Evolutionary conservation across 2,113 vertebrate genomes (phyloP).

Genomic region (Neogale vison): DNA sequence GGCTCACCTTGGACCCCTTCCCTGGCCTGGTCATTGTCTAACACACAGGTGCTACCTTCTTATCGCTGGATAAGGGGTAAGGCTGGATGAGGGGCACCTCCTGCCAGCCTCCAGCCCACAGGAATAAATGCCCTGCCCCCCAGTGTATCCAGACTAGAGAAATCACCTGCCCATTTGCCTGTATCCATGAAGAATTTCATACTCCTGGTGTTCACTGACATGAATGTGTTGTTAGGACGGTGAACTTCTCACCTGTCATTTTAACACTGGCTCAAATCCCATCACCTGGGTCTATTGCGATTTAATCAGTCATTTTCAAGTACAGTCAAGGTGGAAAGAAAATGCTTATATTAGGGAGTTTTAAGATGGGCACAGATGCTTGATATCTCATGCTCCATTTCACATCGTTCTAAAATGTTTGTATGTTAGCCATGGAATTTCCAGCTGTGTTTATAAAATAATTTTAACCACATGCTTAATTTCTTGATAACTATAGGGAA

Average conservation of each 20-base stretch:
- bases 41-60: too few species aligned
- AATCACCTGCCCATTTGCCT: too few species aligned
- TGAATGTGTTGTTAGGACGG: not conserved
- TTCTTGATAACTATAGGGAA: not conserved
- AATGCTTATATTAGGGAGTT: not conserved
- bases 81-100: fast-evolving
- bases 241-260: not conserved
- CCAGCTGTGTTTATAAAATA: not conserved
- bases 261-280: not conserved
- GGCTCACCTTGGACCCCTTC: too few species aligned
- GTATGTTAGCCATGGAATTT: not conserved
- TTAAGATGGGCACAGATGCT: not conserved
- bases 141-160: not conserved
- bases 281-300: not conserved
- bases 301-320: not conserved
- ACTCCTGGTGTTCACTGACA: not conserved
- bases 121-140: too few species aligned
- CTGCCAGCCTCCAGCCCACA: not conserved
- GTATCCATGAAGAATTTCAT: not conserved
- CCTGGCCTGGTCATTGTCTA: not conserved
- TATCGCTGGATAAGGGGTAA: too few species aligned
- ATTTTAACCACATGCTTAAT: not conserved
- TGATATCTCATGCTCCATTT: not conserved
- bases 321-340: not conserved
- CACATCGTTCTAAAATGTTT: not conserved